Base-by-base conservation (phyloP, 2,113 vertebrate genomes). In the Cacatua alba region DNA sequence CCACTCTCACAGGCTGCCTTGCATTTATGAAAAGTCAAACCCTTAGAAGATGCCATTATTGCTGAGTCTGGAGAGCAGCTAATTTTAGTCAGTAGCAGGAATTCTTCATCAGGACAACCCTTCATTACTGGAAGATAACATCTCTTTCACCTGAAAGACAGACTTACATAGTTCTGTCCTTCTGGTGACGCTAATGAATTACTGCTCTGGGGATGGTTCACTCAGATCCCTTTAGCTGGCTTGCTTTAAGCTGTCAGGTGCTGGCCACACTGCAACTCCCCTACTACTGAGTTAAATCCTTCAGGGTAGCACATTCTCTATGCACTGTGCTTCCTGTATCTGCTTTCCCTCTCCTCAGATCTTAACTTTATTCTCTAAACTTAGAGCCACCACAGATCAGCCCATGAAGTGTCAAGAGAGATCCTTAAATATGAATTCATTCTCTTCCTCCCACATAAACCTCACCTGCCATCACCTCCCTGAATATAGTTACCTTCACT, bases 401-500 rank as follows among this genome's bases (percentile, higher is more conserved):
- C 51, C 44, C 86, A 69, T 37, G 49, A 92, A 76, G 77, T 7
- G 64, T 84, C 92, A 94, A 94, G 52, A 83, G 48, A 76, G 63
- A 92, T 78, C 70, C 62, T 86, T 53, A 91, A 88, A 93, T 63
- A 63, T 14, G 59, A 90, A 80, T 72, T 96, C 70, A 35, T 85
- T 91, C 78, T 89, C 53, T 76, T 92, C 92, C 94, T 87, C 96
- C 95, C 53, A 92, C 96, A 92, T 75, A 90, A 44, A 48, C 90
- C 83, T 94, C 95, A 93, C 94, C 94, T 96, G 95, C 92, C 95
- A 96, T 96, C 96, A 92, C 96, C 44, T 96, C 81, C 83, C 37
- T 59, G 65, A 95, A 46, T 86, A 92, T 76, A 93, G 62, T 84
- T 91, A 96, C 91, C 92, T 94, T 91, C 80, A 46, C 52, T 82